phyloP scores from a whole-genome alignment of 2,797 vertebrate genomes.

The Coracias cyanogaster region DNA sequence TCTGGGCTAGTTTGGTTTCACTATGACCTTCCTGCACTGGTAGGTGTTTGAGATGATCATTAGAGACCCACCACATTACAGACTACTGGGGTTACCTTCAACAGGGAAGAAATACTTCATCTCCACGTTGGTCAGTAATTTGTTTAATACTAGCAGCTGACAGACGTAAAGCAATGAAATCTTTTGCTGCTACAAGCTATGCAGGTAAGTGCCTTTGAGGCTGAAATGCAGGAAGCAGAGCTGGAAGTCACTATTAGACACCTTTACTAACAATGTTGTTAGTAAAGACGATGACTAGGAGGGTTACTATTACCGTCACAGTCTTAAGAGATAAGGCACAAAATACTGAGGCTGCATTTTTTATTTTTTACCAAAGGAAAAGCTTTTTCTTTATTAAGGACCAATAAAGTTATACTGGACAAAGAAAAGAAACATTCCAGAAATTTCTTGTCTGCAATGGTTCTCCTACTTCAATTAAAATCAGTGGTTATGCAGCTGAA shows the following conservation, averaged over 20 bases:
- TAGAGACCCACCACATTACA: neutral
- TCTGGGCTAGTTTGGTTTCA: neutral
- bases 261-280: neutral
- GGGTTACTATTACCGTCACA: neutral
- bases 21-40: neutral
- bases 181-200: neutral
- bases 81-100: neutral
- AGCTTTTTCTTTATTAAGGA: neutral
- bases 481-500: neutral
- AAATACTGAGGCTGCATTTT: neutral
- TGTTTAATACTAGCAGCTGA: neutral
- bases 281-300: neutral
- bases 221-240: neutral
- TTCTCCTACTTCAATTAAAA: neutral
- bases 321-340: neutral
- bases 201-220: neutral
- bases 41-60: neutral
- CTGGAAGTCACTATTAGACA: neutral
- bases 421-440: slow-evolving; percentile 26
- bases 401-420: neutral
- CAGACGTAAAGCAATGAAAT: neutral
- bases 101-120: neutral
- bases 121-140: neutral
- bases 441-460: slow-evolving; percentile 28
- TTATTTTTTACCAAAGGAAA: no score